Evolutionary conservation across 2,888 invertebrate species (phyloP).

Genomic region (Nasonovia ribisnigri): DNA sequence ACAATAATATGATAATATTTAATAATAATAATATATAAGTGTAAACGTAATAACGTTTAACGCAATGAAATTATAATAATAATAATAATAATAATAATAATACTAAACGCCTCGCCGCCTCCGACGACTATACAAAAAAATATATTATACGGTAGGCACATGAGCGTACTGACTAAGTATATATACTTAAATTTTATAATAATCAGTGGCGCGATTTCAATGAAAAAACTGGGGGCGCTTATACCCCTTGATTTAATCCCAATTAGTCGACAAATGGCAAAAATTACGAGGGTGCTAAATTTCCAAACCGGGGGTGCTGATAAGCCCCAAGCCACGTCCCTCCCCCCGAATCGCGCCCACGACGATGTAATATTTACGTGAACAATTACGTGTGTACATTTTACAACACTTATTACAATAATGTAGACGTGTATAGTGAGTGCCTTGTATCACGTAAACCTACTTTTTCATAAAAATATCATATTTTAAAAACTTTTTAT

Average conservation of each 20-base stretch:
- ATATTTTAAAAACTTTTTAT: background rate
- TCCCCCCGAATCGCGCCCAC: no score
- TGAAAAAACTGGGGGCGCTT: no score
- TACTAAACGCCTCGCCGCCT: background rate
- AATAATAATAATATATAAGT: background rate
- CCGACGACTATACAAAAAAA: background rate
- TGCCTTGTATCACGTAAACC: background rate
- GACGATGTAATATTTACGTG: no score
- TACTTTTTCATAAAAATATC: background rate
- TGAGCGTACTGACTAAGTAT: background rate
- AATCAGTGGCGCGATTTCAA: no score
- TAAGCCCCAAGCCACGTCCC: no score
- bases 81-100: background rate
- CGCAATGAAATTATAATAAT: background rate
- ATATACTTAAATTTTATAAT: background rate
- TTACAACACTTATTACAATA: background rate
- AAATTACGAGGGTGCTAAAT: no score
- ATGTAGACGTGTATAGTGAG: no score
- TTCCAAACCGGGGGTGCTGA: no score
- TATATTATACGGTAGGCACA: background rate
- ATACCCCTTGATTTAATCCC: no score
- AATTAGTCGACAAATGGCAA: no score
- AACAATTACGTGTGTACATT: background rate
- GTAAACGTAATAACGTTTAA: background rate
- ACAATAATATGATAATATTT: no score